Percentiles rank a stretch among this genome's conserved stretches.
phyloP scores from a whole-genome alignment of 2,797 vertebrate genomes.

The Chanos chanos region DNA sequence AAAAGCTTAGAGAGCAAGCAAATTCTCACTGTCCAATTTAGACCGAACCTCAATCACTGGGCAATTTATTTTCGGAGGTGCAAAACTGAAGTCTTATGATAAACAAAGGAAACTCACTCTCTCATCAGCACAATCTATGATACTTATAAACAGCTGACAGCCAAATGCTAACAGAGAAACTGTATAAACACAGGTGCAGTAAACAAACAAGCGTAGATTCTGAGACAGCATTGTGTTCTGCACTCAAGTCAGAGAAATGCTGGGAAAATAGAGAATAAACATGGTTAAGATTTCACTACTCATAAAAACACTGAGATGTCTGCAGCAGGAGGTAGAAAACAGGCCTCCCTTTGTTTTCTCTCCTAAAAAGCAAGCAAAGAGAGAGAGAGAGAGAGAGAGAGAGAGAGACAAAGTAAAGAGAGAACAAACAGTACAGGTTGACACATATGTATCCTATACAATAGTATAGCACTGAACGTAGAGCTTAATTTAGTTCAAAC shows the following conservation, averaged over 20 bases:
- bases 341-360: conserved; percentile 37
- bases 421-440: background rate
- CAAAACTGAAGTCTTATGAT: too few species aligned
- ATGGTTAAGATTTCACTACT: conserved; percentile 38
- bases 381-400: background rate
- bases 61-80: too few species aligned
- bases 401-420: background rate
- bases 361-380: background rate
- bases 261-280: conserved; percentile 30
- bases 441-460: background rate
- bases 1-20: too few species aligned
- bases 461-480: conserved; percentile 6
- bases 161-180: too few species aligned
- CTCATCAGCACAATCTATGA: too few species aligned
- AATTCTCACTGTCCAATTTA: too few species aligned
- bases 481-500: background rate
- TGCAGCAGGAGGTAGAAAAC: conserved; percentile 30
- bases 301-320: conserved; percentile 24
- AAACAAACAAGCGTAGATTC: conserved; percentile 9
- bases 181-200: background rate
- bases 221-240: conserved; percentile 15
- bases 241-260: conserved; percentile 24
- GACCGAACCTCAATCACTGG: too few species aligned
- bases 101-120: too few species aligned
- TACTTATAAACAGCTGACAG: too few species aligned